A percentile compares a stretch with the other conserved stretches of the same genome.
Conservation (phyloP, 2,797 vertebrate genomes). For the Anguilla obscura region DNA sequence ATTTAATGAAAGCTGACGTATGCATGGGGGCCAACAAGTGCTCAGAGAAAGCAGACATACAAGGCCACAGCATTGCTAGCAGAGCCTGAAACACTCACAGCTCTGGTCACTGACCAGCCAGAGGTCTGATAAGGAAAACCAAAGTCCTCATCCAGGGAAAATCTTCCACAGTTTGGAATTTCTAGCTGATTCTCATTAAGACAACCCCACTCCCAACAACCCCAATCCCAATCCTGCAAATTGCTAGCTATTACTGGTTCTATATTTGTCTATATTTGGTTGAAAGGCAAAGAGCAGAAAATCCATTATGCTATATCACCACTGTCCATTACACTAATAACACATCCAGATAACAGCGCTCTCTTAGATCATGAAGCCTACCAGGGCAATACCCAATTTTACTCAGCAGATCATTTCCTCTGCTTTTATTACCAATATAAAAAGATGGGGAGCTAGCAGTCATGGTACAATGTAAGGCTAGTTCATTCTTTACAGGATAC, state of each 20-base stretch:
- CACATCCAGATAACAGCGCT: conserved; percentile 17
- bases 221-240: not conserved
- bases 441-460: not conserved
- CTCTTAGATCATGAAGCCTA: not conserved
- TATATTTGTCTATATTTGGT: conserved; percentile 33
- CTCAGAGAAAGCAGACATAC: not conserved
- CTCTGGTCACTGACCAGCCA: conserved; percentile 52
- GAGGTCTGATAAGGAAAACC: conserved; percentile 62
- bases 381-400: not conserved
- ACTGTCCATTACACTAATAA: conserved; percentile 11
- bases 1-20: not conserved
- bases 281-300: conserved; percentile 34
- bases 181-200: conserved; percentile 71
- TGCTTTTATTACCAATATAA: not conserved
- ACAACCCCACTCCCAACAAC: conserved; percentile 40
- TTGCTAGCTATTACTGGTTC: not conserved
- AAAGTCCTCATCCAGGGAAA: conserved; percentile 40
- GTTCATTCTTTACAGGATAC: not conserved
- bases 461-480: not conserved
- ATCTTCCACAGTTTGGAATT: conserved; percentile 57
- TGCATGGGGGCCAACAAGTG: too few species aligned
- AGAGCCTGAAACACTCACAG: not conserved
- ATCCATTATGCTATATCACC: conserved; percentile 12
- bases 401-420: not conserved
- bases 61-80: not conserved